These are phyloP conservation scores for Ichneumon xanthorius DNA, from an alignment of 2,888 invertebrate genomes.

Conservation along the genomic window DNA sequence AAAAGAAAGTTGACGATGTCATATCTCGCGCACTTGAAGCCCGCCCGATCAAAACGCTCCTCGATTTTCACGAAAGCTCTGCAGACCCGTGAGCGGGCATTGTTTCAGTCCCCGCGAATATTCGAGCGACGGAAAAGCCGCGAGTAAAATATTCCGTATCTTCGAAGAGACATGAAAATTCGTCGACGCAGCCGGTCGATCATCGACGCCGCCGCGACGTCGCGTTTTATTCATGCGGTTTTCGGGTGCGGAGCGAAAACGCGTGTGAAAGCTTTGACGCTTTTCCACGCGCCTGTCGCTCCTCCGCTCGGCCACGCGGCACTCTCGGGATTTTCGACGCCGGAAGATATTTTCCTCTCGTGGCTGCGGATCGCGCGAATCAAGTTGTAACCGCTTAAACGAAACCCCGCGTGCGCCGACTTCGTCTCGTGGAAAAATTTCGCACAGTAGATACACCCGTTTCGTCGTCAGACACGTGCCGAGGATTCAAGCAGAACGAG, in stretches of 20 bases:
- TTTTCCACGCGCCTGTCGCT: conserved; percentile 36
- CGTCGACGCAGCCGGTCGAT: background rate
- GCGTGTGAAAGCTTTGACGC: conserved; percentile 42
- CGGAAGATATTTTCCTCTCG: conserved; percentile 29
- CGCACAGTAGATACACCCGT: conserved; percentile 22
- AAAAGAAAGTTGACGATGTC: too few species aligned
- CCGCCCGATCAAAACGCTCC: too few species aligned
- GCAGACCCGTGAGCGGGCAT: too few species aligned
- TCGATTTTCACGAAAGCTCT: too few species aligned
- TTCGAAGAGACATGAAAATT: background rate
- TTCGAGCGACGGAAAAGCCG: background rate
- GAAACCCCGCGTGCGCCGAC: background rate
- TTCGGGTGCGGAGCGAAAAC: conserved; percentile 24
- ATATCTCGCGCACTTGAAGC: too few species aligned
- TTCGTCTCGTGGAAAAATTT: background rate
- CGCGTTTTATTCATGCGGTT: conserved; percentile 46
- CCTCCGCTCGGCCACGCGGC: background rate
- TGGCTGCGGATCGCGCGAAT: conserved; percentile 15
- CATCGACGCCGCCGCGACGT: background rate
- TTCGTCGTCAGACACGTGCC: conserved; percentile 41
- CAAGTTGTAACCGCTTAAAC: conserved; percentile 36
- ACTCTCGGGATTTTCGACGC: conserved; percentile 35
- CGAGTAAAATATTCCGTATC: conserved; percentile 2
- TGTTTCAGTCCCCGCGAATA: too few species aligned
- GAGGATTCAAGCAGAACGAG: conserved; percentile 13